These are phyloP conservation scores for Oncorhynchus kisutch DNA, from an alignment of 2,113 vertebrate species.

Conservation along the genomic window DNA sequence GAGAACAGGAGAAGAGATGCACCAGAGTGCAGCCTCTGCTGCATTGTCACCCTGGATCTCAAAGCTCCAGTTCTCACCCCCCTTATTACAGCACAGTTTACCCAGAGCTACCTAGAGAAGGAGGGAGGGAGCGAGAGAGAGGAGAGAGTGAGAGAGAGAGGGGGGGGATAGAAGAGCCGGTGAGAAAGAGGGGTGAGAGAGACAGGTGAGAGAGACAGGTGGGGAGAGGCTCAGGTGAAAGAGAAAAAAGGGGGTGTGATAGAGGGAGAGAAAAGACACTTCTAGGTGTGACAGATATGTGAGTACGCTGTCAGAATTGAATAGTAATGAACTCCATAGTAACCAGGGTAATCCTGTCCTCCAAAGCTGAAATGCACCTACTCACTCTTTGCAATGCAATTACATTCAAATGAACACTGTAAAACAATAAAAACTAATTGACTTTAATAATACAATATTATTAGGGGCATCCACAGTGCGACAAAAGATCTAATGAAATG, in stretches of 20 bases:
- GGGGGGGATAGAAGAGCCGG: too few relatives aligned
- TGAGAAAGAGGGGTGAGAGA: too few relatives aligned
- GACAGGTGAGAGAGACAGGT: too few relatives aligned
- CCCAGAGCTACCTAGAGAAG: background rate
- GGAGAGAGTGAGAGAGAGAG: too few relatives aligned
- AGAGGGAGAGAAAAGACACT: too few relatives aligned
- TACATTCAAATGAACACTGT: constrained; percentile 24
- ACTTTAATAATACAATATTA: constrained; percentile 9
- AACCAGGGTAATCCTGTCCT: constrained; percentile 25
- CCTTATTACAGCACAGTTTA: background rate
- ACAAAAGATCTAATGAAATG: constrained; percentile 8
- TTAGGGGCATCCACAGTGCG: background rate
- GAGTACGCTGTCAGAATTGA: too few relatives aligned
- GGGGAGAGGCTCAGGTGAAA: too few relatives aligned
- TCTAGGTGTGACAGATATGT: too few relatives aligned
- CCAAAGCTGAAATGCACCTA: background rate
- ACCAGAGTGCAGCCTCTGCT: background rate
- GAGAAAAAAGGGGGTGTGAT: too few relatives aligned
- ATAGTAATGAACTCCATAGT: too few relatives aligned
- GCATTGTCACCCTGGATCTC: background rate
- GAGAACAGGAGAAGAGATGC: background rate
- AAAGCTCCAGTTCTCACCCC: background rate
- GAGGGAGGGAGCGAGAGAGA: too few relatives aligned
- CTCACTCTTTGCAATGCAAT: constrained; percentile 4
- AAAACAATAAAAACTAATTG: constrained; percentile 14